Base-by-base conservation (phyloP, 2,797 vertebrate genomes). In the Pseudotriccus pelzelni region DNA sequence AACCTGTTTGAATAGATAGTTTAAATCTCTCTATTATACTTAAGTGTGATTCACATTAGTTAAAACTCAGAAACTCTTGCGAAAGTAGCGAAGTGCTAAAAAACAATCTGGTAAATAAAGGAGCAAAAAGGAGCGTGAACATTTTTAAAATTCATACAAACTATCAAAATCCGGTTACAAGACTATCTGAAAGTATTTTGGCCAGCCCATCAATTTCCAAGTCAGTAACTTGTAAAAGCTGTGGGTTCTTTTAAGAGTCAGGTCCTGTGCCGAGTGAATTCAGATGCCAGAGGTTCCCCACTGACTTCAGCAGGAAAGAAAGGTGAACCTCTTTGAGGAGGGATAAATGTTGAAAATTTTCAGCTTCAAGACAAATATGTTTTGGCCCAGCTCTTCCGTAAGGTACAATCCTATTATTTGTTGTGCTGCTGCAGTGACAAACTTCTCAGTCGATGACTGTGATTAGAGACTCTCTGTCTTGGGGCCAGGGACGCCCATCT, bases 401-500 rank as follows among this genome's bases (percentile, higher is more conserved):
- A 84, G 63, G 62, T 85, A 63, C 32, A 85, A 12, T 86, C 39
- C 50, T 87, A 17, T 78, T 89, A 75, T 68, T 89, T 91, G n/a
- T 32, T 72, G 24, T 90, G 18, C 64, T 78, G 64, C 49, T 91
- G 7, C 41, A 56, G 23, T 52, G 73, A 87, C 20, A 85, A 66
- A 78, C 53, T 96, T 86, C 62, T 78, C 43, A 49, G 70, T 69
- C 36, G 55, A 75, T 86, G 62, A n/a, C 41, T 70, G 78, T 78
- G 81, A 93, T 78, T 75, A 91, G 62, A 93, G 66, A 66, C 28
- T 83, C 10, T 87, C 44, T 90, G 82, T 94, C 88, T 69, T 55
- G 50, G 47, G 89, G 87, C 95, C 95, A 96, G 91, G 91, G 87
- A 88, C 14, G 17, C 52, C 93, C 87, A 86, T 96, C 94, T 97